A percentile compares a stretch with the other conserved stretches of the same genome.
These are phyloP conservation scores for Galleria mellonella DNA, from an alignment of 1,140 invertebrate species.

Conservation along the genomic window DNA sequence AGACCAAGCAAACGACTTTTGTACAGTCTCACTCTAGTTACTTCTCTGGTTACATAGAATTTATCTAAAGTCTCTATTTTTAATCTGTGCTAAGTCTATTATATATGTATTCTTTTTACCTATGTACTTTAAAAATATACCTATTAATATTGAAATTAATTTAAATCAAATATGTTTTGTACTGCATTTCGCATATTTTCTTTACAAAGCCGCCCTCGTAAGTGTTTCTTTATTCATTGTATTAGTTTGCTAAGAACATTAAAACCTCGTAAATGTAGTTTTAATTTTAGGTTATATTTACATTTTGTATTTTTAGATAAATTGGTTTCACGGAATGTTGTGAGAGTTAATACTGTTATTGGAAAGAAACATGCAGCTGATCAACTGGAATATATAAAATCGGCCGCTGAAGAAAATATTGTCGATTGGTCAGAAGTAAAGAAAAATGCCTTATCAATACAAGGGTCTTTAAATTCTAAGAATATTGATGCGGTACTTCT, in stretches of 20 bases:
- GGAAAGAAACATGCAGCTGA: slow-evolving; percentile 11
- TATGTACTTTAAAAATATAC: too few relatives aligned
- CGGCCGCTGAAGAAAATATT: slow-evolving; percentile 16
- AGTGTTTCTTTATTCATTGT: neutral
- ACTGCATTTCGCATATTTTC: neutral
- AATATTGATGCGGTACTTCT: slow-evolving; percentile 77
- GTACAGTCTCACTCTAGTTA: too few relatives aligned
- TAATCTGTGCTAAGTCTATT: too few relatives aligned
- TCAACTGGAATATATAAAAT: slow-evolving; percentile 43
- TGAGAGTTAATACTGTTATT: neutral
- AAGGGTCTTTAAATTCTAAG: slow-evolving; percentile 48
- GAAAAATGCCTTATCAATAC: slow-evolving; percentile 32
- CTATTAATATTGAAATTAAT: too few relatives aligned
- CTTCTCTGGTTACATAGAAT: too few relatives aligned
- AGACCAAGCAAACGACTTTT: too few relatives aligned
- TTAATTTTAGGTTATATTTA: too few relatives aligned
- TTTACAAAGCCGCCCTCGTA: neutral
- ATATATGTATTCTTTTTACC: too few relatives aligned
- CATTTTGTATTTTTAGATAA: slow-evolving; percentile 8
- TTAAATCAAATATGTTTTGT: neutral
- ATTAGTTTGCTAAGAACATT: too few relatives aligned
- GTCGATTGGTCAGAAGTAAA: slow-evolving; percentile 49
- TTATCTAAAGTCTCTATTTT: too few relatives aligned
- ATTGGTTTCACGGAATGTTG: slow-evolving; percentile 2
- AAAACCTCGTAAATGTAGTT: too few relatives aligned